These are phyloP conservation scores for Macrophya alboannulata DNA, from an alignment of 2,888 invertebrate species.

Conservation along the genomic window DNA sequence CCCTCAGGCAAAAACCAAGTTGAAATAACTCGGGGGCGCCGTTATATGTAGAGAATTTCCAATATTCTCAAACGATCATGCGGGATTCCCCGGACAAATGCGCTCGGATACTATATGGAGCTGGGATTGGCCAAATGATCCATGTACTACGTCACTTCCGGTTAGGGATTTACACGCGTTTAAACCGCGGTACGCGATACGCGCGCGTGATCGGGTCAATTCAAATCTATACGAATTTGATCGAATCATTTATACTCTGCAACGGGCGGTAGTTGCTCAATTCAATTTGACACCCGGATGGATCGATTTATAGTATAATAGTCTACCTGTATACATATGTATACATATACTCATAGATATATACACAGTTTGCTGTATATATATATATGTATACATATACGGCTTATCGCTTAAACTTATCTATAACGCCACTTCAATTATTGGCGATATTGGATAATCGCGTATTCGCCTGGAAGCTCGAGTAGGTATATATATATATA, in stretches of 20 bases:
- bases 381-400: too few relatives aligned
- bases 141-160: constrained; percentile 25
- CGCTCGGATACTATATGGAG: background rate
- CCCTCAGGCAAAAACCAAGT: background rate
- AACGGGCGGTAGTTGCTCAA: constrained; percentile 13
- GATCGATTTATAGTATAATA: background rate
- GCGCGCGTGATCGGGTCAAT: constrained; percentile 10
- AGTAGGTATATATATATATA: too few relatives aligned
- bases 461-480: background rate
- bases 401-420: background rate
- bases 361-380: background rate
- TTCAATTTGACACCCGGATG: constrained; percentile 25
- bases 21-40: background rate
- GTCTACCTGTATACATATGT: background rate
- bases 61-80: background rate
- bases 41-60: background rate
- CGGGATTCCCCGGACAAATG: background rate
- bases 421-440: background rate
- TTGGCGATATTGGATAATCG: background rate
- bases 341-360: background rate
- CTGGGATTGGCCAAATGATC: background rate
- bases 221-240: background rate
- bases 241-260: constrained; percentile 11
- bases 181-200: too few relatives aligned
- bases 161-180: constrained; percentile 22